A percentile compares a stretch with the other conserved stretches of the same genome.
Conservation (phyloP, 2,888 invertebrate genomes). For the Aleiodes testaceus region DNA sequence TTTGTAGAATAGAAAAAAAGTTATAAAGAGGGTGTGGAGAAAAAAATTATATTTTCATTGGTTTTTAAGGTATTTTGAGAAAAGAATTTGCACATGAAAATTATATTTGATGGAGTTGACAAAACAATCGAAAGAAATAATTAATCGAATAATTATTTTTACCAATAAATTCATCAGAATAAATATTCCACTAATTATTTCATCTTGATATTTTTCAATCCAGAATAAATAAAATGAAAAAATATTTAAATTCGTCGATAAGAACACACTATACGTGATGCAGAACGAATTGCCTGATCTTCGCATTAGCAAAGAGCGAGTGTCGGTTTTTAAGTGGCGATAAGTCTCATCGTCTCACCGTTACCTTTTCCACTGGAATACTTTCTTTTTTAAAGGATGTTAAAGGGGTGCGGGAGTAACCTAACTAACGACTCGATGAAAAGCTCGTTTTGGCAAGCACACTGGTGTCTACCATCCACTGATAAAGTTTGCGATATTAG, state of each 20-base stretch:
- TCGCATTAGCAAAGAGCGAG: slow-evolving; percentile 53
- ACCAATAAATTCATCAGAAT: no score
- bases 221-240: slow-evolving; percentile 34
- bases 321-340: slow-evolving; percentile 47
- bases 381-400: slow-evolving; percentile 13
- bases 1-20: no score
- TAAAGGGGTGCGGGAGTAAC: slow-evolving; percentile 43
- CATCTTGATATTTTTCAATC: neutral
- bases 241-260: slow-evolving; percentile 14
- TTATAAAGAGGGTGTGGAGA: no score
- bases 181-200: neutral
- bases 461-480: slow-evolving; percentile 19
- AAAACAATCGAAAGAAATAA: no score
- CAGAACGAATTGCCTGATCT: slow-evolving; percentile 24
- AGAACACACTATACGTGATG: slow-evolving; percentile 22
- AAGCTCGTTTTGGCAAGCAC: slow-evolving; percentile 65
- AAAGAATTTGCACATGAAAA: no score
- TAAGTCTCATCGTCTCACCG: slow-evolving; percentile 48
- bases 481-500: slow-evolving; percentile 61
- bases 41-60: no score
- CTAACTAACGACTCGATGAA: slow-evolving; percentile 72
- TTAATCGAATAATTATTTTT: no score
- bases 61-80: no score
- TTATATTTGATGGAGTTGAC: no score
- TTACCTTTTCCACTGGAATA: slow-evolving; percentile 22